Percentiles rank a stretch among this genome's conserved stretches.
These are phyloP conservation scores for Lepidurus arcticus DNA, from an alignment of 1,140 invertebrate species.

Conservation along the genomic window DNA sequence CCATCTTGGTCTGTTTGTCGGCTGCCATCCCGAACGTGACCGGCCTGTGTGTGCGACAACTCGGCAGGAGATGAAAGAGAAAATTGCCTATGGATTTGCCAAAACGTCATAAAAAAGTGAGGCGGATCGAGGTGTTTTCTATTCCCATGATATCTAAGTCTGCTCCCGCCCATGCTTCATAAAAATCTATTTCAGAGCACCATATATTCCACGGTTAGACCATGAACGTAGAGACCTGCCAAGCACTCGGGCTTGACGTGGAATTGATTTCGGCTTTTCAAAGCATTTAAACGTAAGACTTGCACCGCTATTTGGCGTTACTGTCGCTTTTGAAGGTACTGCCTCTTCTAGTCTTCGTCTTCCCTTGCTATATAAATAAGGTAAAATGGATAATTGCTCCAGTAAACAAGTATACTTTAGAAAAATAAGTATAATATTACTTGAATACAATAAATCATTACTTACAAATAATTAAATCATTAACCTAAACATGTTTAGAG, in stretches of 20 bases:
- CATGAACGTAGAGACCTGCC: not conserved
- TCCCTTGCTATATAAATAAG: too few species aligned
- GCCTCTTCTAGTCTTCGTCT: too few species aligned
- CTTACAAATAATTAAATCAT: too few species aligned
- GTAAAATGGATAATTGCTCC: too few species aligned
- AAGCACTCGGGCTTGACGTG: not conserved
- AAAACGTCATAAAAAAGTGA: constrained; percentile 6
- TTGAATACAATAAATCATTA: too few species aligned
- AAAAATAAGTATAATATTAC: too few species aligned
- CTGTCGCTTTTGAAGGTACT: too few species aligned
- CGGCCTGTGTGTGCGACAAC: constrained; percentile 16
- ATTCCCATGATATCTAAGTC: constrained; percentile 1
- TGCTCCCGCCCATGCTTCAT: constrained; percentile 17
- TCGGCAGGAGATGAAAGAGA: constrained; percentile 21
- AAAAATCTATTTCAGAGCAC: constrained; percentile 7
- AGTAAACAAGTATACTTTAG: too few species aligned
- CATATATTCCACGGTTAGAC: not conserved
- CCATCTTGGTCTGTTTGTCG: constrained; percentile 21
- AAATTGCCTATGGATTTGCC: constrained; percentile 21
- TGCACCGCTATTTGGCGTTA: not conserved
- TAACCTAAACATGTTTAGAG: too few species aligned
- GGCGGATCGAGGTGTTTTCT: not conserved
- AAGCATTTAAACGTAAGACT: not conserved
- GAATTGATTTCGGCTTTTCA: not conserved
- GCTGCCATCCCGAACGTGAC: constrained; percentile 2